Evolutionary conservation across 2,113 vertebrate species (phyloP).

Genomic region (Hippocampus barbouri): DNA sequence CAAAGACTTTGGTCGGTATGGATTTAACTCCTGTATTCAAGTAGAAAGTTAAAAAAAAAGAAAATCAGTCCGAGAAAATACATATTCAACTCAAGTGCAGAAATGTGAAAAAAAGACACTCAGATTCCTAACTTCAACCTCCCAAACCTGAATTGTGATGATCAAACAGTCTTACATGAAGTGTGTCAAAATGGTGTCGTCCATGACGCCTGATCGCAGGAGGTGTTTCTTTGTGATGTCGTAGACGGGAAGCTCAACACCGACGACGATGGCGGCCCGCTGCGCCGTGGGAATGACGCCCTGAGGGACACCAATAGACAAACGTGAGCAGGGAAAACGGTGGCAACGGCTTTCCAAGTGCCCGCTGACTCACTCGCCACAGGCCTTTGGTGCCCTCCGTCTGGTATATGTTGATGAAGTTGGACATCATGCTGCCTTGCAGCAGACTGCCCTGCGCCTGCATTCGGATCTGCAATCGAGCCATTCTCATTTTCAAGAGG

Average conservation of each 20-base stretch:
- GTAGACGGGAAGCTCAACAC: constrained; percentile 79
- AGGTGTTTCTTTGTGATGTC: constrained; percentile 81
- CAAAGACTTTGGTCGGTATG: no score
- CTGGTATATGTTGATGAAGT: constrained; percentile 97
- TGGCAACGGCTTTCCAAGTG: not conserved
- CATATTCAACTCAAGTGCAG: no score
- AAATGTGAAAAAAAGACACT: not conserved
- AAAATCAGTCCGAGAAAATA: not conserved
- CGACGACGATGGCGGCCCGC: constrained; percentile 78
- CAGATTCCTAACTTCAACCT: not conserved
- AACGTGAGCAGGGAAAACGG: not conserved
- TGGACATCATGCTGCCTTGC: constrained; percentile 94
- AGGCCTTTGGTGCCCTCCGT: constrained; percentile 90
- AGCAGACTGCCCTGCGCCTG: constrained; percentile 92
- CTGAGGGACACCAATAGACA: constrained; percentile 41
- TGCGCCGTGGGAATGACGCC: constrained; percentile 79
- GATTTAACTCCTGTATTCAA: no score
- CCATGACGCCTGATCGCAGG: constrained; percentile 73
- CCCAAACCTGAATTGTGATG: not conserved
- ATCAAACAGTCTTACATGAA: constrained; percentile 65
- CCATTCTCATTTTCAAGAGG: no score
- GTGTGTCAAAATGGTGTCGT: constrained; percentile 75
- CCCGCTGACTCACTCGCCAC: constrained; percentile 82
- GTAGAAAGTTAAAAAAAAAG: no score
- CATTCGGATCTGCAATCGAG: constrained; percentile 85